phyloP scores from a whole-genome alignment of 2,113 vertebrate species.

The Pluvianellus socialis region DNA sequence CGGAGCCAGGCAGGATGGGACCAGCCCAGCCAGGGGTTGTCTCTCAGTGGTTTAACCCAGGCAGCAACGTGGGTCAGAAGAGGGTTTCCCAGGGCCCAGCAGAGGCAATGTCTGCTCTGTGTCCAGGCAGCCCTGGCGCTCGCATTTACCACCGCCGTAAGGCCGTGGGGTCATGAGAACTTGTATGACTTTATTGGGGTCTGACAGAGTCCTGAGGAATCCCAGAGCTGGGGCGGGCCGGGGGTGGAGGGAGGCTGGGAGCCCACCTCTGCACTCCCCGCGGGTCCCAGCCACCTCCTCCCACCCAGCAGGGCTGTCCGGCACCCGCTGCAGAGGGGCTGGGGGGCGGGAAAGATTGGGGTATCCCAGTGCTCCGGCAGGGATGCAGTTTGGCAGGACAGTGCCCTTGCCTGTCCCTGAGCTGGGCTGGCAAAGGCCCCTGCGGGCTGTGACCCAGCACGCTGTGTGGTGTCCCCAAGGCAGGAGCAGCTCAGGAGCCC shows the following conservation, averaged over 20 bases:
- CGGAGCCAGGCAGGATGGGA: not conserved
- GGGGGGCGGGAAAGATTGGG: not conserved
- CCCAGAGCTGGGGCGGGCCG: not conserved
- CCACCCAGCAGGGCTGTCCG: not conserved
- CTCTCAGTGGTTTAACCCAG: not conserved
- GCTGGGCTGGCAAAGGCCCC: not conserved
- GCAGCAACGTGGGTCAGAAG: not conserved
- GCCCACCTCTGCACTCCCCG: not conserved
- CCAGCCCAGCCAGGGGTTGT: not conserved
- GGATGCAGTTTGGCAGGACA: not conserved
- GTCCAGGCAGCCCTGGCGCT: not conserved
- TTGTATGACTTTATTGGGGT: constrained; percentile 7
- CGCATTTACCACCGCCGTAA: not conserved
- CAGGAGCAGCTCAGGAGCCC: not conserved
- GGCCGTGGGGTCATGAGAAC: constrained; percentile 41
- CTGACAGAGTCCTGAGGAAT: constrained; percentile 45
- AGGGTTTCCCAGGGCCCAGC: not conserved
- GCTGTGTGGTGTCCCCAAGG: not conserved
- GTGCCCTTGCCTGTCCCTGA: accelerated
- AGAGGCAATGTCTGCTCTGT: constrained; percentile 18
- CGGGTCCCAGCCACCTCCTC: not conserved
- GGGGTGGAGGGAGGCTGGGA: not conserved
- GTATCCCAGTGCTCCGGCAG: not conserved
- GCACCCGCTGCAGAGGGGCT: not conserved
- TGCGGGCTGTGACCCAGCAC: accelerated